phyloP scores from a whole-genome alignment of 2,888 invertebrate genomes.

The Amphimallon solstitiale region DNA sequence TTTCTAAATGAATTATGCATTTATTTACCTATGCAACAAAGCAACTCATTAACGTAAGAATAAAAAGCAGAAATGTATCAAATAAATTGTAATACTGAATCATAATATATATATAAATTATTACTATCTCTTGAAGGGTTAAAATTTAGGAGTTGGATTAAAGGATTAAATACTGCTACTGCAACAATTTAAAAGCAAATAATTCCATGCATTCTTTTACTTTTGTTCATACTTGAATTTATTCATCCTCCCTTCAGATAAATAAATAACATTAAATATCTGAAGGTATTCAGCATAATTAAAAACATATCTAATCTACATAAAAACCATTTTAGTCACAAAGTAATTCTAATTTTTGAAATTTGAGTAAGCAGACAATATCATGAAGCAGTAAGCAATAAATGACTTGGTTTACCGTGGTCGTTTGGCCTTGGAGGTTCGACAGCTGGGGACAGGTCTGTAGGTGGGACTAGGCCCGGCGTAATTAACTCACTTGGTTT shows the following conservation, averaged over 20 bases:
- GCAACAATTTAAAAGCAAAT: not conserved
- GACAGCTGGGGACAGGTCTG: slow-evolving; percentile 63
- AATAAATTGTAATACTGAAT: no score
- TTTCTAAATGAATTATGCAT: no score
- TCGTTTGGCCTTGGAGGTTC: slow-evolving; percentile 59
- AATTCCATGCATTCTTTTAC: not conserved
- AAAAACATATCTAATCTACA: slow-evolving; percentile 10
- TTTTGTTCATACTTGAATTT: no score
- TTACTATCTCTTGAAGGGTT: not conserved
- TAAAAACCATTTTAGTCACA: slow-evolving; percentile 8
- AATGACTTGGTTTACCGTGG: slow-evolving; percentile 62
- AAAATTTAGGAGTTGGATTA: not conserved
- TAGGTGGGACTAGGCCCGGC: slow-evolving; percentile 54
- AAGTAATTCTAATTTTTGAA: not conserved
- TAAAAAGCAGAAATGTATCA: no score
- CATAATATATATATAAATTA: no score
- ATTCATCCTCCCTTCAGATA: no score
- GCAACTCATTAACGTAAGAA: no score
- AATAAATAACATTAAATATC: no score
- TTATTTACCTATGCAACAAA: no score
- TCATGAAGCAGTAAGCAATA: slow-evolving; percentile 43
- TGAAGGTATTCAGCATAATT: not conserved
- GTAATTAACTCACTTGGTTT: slow-evolving; percentile 75
- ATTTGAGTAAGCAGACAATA: slow-evolving; percentile 5
- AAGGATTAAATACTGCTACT: not conserved